phyloP scores from a whole-genome alignment of 1,140 invertebrate species.

The Riptortus pedestris region DNA sequence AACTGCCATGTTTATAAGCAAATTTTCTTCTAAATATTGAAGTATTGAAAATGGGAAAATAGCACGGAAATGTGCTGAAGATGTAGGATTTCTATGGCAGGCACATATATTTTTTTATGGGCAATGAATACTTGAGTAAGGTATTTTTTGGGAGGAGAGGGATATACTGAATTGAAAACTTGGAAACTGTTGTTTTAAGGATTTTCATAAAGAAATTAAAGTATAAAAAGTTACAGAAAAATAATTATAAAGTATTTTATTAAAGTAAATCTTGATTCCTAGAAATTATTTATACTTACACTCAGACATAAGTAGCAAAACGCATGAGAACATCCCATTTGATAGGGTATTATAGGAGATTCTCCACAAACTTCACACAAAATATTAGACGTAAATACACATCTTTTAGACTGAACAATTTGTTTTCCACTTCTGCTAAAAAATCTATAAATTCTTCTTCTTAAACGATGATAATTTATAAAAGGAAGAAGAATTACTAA shows the following conservation, averaged over 20 bases:
- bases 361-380: slow-evolving; percentile 35
- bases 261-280: no score
- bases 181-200: no score
- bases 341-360: slow-evolving; percentile 34
- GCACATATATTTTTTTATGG: no score
- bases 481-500: slow-evolving; percentile 46
- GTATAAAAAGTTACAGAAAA: no score
- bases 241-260: no score
- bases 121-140: no score
- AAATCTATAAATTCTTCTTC: slow-evolving; percentile 37
- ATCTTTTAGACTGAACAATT: neutral
- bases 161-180: no score
- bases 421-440: neutral
- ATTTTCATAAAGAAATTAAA: no score
- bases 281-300: slow-evolving; percentile 34
- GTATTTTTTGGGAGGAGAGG: no score
- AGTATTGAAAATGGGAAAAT: slow-evolving; percentile 16
- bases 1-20: no score
- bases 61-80: no score
- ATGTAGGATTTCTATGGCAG: no score
- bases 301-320: slow-evolving; percentile 37
- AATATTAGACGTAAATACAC: slow-evolving; percentile 25
- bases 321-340: slow-evolving; percentile 33
- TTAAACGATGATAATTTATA: slow-evolving; percentile 45
- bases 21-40: neutral